Percentiles rank a stretch among this genome's conserved stretches.
Conservation (phyloP, 2,113 vertebrate species). For the Sclerurus mexicanus region DNA sequence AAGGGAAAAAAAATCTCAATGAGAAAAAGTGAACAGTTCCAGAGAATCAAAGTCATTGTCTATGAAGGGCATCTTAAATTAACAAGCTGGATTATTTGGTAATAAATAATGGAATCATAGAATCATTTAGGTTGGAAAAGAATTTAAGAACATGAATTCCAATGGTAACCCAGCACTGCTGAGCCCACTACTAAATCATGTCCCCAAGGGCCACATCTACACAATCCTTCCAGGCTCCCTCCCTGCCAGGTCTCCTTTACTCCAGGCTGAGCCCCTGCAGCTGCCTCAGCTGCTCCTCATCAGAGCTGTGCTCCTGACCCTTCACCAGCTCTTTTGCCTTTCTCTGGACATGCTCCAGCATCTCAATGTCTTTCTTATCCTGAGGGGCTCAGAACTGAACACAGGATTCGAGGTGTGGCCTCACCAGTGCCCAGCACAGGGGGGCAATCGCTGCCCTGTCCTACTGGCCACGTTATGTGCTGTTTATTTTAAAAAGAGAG, state of each 20-base stretch:
- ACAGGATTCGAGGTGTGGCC: accelerated
- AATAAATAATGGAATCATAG: not conserved
- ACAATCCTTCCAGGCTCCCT: not conserved
- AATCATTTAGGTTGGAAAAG: not conserved
- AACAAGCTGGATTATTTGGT: slow-evolving; percentile 27
- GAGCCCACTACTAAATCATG: not conserved
- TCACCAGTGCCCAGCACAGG: not conserved
- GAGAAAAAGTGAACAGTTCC: not conserved
- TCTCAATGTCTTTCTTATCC: not conserved
- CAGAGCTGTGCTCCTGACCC: not conserved
- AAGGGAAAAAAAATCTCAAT: not conserved
- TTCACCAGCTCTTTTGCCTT: not conserved
- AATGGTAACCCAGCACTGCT: not conserved
- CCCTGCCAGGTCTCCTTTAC: not conserved
- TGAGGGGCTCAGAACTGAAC: not conserved
- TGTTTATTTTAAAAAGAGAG: not conserved
- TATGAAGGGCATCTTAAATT: not conserved
- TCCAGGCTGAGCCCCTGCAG: not conserved
- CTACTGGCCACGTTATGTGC: not conserved
- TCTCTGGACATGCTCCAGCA: not conserved
- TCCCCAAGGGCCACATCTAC: not conserved
- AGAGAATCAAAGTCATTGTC: not conserved
- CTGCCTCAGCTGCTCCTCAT: not conserved
- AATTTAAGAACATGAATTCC: not conserved
- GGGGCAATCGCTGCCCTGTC: not conserved